Evolutionary conservation across 2,797 vertebrate species (phyloP).

Genomic region (Stomatorhinus walkeri): DNA sequence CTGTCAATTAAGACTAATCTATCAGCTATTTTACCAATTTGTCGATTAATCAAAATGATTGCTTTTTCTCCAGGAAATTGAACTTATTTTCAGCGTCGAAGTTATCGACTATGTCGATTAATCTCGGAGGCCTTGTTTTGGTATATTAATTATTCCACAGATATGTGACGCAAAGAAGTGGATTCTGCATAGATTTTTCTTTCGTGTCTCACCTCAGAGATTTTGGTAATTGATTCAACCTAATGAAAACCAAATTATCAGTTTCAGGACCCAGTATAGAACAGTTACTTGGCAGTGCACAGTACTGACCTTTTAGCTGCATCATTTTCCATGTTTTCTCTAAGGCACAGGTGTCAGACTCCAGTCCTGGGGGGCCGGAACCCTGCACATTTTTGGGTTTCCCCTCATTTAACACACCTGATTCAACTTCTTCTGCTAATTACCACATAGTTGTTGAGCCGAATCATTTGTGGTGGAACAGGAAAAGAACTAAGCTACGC

Average conservation of each 20-base stretch:
- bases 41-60: background rate
- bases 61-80: background rate
- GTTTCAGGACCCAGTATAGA: background rate
- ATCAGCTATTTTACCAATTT: background rate
- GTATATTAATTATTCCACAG: background rate
- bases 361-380: no score
- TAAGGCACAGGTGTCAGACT: background rate
- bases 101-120: background rate
- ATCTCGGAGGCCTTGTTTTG: background rate
- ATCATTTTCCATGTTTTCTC: background rate
- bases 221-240: background rate
- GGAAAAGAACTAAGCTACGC: no score
- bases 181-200: background rate
- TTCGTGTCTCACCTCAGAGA: background rate
- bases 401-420: no score
- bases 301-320: background rate
- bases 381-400: no score
- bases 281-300: background rate
- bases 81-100: background rate
- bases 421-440: no score
- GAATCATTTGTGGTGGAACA: no score
- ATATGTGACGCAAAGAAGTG: background rate
- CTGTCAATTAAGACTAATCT: background rate
- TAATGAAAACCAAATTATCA: background rate
- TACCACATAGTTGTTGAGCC: no score